A percentile compares a stretch with the other conserved stretches of the same genome.
Evolutionary conservation across 2,797 vertebrate genomes (phyloP).

Genomic region (Mionectes olivaceus): DNA sequence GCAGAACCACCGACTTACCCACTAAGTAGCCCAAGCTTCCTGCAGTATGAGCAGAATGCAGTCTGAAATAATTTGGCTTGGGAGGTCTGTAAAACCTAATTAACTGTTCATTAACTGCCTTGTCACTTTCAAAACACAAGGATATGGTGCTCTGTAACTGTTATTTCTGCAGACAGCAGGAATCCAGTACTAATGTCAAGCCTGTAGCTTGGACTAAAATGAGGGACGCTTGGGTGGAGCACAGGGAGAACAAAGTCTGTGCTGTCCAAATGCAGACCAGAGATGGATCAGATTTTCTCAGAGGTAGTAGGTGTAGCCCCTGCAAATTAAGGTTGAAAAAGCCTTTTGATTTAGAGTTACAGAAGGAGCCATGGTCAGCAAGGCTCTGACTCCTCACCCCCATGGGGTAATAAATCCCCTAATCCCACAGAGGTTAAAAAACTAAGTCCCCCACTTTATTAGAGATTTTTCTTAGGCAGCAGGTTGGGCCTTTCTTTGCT

Average conservation of each 20-base stretch:
- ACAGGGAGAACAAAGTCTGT: neutral
- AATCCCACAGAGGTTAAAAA: neutral
- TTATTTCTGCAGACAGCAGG: neutral
- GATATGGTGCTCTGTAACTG: neutral
- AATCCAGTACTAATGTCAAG: neutral
- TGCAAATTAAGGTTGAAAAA: neutral
- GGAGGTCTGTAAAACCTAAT: neutral
- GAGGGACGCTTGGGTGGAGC: neutral
- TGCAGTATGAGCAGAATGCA: neutral
- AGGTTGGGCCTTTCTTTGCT: neutral
- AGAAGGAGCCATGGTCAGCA: neutral
- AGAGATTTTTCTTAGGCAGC: neutral
- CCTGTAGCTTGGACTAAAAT: neutral
- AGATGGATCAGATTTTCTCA: neutral
- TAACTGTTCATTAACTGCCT: neutral
- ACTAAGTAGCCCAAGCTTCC: neutral
- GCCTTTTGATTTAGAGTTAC: neutral
- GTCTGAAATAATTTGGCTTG: neutral
- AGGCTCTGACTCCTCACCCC: neutral
- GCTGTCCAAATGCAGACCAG: neutral
- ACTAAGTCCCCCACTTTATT: fast-evolving
- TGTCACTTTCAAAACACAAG: neutral
- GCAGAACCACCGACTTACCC: neutral
- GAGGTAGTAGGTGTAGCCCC: neutral
- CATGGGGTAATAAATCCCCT: neutral